Conservation (phyloP, 2,797 vertebrate species). For the Sebastolobus alascanus region DNA sequence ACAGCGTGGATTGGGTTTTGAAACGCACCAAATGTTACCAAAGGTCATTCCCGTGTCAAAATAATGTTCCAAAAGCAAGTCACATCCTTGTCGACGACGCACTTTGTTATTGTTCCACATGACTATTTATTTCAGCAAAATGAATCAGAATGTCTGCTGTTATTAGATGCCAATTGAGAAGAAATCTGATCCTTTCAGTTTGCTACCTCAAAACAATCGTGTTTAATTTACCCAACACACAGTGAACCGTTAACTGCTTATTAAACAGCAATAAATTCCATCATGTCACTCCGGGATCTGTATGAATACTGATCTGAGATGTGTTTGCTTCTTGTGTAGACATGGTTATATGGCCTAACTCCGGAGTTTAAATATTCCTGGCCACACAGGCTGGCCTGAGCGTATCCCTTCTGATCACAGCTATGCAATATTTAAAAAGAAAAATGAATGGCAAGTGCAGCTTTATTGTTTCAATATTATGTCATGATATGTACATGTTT, state of each 20-base stretch:
- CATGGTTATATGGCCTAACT: conserved; percentile 4
- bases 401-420: conserved; percentile 67
- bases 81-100: background rate
- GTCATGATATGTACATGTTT: conserved; percentile 48
- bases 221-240: conserved; percentile 17
- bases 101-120: conserved; percentile 23
- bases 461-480: conserved; percentile 64
- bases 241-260: conserved; percentile 37
- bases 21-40: conserved; percentile 40
- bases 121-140: conserved; percentile 47
- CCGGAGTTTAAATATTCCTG: conserved; percentile 34
- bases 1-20: conserved; percentile 19
- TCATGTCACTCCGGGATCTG: conserved; percentile 36
- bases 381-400: conserved; percentile 50
- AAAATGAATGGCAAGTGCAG: conserved; percentile 80
- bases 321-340: conserved; percentile 37
- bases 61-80: conserved; percentile 12
- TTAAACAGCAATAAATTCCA: conserved; percentile 62
- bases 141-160: conserved; percentile 38
- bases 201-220: conserved; percentile 70
- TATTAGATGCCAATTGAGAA: conserved; percentile 12
- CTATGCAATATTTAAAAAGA: conserved; percentile 76
- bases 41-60: conserved; percentile 60
- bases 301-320: conserved; percentile 42
- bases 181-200: conserved; percentile 48